Percentiles rank a stretch among this genome's conserved stretches.
These are phyloP conservation scores for Strigamia crassipes DNA, from an alignment of 2,888 invertebrate species.

Conservation along the genomic window DNA sequence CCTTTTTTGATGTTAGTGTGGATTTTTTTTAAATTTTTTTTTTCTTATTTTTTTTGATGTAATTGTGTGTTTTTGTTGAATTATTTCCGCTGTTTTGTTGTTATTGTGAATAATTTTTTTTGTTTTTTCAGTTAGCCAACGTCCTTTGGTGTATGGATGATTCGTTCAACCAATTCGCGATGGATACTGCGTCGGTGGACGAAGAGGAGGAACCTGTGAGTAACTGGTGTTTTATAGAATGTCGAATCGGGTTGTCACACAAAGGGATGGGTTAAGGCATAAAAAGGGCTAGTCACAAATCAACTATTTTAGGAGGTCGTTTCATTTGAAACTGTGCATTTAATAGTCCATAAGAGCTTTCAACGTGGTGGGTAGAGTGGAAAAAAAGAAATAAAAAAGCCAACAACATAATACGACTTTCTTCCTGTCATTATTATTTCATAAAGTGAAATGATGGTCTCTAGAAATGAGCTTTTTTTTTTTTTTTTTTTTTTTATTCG, in stretches of 20 bases:
- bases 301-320: slow-evolving; percentile 29
- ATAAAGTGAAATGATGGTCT: not conserved
- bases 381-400: slow-evolving; percentile 7
- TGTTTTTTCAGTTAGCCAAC: not conserved
- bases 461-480: not conserved
- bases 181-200: not conserved
- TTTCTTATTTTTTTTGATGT: no score
- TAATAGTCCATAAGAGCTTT: slow-evolving; percentile 24
- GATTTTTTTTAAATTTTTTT: no score
- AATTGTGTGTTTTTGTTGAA: not conserved
- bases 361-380: slow-evolving; percentile 1
- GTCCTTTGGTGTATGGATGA: not conserved
- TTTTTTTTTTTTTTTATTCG: not conserved
- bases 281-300: slow-evolving; percentile 11
- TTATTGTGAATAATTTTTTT: not conserved
- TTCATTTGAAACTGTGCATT: slow-evolving; percentile 30
- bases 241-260: not conserved
- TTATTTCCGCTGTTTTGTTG: not conserved
- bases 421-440: slow-evolving; percentile 16
- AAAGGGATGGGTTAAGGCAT: not conserved
- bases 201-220: slow-evolving; percentile 22
- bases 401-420: slow-evolving; percentile 12
- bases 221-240: not conserved
- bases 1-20: no score
- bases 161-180: not conserved